Conservation (phyloP, 2,888 invertebrate species). For the Agelastica alni region DNA sequence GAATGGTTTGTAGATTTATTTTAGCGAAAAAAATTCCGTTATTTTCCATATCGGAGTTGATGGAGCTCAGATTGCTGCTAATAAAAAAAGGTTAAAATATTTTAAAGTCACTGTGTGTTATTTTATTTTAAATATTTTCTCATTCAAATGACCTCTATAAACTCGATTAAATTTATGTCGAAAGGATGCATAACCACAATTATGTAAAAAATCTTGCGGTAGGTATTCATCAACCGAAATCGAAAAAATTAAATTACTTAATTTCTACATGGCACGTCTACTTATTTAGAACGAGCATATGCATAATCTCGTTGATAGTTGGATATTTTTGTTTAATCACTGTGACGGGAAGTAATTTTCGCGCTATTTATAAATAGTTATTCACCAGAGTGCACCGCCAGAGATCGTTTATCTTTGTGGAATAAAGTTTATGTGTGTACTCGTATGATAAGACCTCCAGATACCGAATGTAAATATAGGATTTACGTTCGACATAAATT, state of each 20-base stretch:
- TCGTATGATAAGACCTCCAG: conserved; percentile 26
- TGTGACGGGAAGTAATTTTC: conserved; percentile 22
- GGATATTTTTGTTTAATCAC: conserved; percentile 10
- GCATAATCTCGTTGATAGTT: conserved; percentile 8
- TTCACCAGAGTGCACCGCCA: conserved; percentile 21
- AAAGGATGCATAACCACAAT: too few species aligned
- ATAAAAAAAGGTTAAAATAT: too few species aligned
- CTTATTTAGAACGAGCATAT: conserved; percentile 2
- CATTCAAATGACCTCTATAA: too few species aligned
- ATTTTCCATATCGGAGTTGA: too few species aligned
- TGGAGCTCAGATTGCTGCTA: too few species aligned
- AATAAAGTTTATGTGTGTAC: conserved; percentile 25
- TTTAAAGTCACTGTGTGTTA: too few species aligned
- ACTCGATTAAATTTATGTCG: too few species aligned
- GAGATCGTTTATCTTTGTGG: conserved; percentile 31
- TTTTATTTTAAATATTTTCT: too few species aligned
- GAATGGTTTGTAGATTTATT: too few species aligned
- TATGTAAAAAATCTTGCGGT: too few species aligned
- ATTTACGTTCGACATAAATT: background rate
- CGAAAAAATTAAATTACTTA: background rate
- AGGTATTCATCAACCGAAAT: background rate
- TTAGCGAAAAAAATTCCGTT: too few species aligned
- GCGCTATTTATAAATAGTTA: conserved; percentile 28
- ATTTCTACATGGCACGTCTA: too few species aligned
- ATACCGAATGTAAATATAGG: conserved; percentile 18